Evolutionary conservation across 2,113 vertebrate genomes (phyloP), one percentile per base, ranked within the genome.

Genomic region (Tinamus guttatus): DNA sequence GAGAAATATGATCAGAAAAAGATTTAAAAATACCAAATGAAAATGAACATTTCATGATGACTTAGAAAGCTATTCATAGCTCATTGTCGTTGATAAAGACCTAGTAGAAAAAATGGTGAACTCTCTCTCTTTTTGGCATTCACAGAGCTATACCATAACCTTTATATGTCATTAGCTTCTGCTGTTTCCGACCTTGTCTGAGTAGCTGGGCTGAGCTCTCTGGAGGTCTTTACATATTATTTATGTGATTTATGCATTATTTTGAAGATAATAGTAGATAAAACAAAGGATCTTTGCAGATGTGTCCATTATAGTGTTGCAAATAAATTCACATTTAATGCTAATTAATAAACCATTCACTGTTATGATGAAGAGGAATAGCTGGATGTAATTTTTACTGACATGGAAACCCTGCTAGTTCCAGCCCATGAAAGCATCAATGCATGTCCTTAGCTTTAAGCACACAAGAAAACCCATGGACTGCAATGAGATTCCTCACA

Each of bases 21-120:
- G 45, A 70, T 85, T 95, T 89, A 82, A 95, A 96, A 93, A 45
- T 38, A 90, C 64, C 14, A 87, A 87, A 78, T 8, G 60, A 73
- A 80, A 77, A 45, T 32, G 19, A 73, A 54, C 60, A 51, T 17
- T 40, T 65, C 12, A 17, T 9, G 21, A n/a, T 90, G 41, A 12
- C 20, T 92, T 62, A 70, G 36, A 81, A 94, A 95, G 60, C 40
- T 87, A 32, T 90, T 80, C 16, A 43, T 45, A 65, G 34, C 20
- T 91, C 43, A 79, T 70, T 13, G 1, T 54, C 30, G 40, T 32
- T 81, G 67, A 70, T n/a, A 49, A 52, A 81, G n/a, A 56, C 32
- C 52, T 75, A 47, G 54, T 30, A 94, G 78, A 70, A 94, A 56
- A 16, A 79, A 63, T 3, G 2, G 30, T n/a, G 36, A 91, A 54